These are phyloP conservation scores for Drosophila nannoptera DNA, from an alignment of 1,140 invertebrate genomes.

Conservation along the genomic window DNA sequence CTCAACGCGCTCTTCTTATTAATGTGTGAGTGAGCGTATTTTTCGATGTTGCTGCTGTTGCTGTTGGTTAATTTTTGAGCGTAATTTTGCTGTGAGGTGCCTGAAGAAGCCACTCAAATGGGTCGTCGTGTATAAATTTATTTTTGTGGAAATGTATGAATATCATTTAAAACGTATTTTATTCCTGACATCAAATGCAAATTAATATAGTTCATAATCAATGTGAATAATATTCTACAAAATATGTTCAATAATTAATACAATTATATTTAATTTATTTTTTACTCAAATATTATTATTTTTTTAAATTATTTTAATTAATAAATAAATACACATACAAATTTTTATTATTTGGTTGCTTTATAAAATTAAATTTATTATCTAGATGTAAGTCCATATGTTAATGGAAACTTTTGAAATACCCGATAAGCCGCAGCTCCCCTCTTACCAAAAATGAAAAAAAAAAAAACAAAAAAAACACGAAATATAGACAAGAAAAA, in stretches of 20 bases:
- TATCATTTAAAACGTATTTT: slow-evolving; percentile 5
- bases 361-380: neutral
- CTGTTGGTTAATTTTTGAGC: slow-evolving; percentile 45
- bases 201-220: neutral
- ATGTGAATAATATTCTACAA: slow-evolving; percentile 1
- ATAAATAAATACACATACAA: too few species aligned
- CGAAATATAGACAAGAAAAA: slow-evolving; percentile 19
- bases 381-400: too few species aligned
- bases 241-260: neutral
- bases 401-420: neutral
- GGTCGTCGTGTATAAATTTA: neutral
- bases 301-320: neutral
- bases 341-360: neutral
- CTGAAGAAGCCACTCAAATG: slow-evolving; percentile 13
- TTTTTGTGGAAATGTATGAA: neutral
- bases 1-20: slow-evolving; percentile 27
- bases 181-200: slow-evolving; percentile 9
- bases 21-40: slow-evolving; percentile 23
- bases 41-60: slow-evolving; percentile 10
- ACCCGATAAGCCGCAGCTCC: neutral
- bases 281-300: neutral
- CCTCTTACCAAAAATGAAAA: slow-evolving; percentile 11
- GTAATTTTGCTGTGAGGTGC: slow-evolving; percentile 10
- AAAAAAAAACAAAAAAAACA: neutral
- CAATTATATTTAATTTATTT: neutral